phyloP scores from a whole-genome alignment of 2,113 vertebrate species.

The Narcine bancroftii region DNA sequence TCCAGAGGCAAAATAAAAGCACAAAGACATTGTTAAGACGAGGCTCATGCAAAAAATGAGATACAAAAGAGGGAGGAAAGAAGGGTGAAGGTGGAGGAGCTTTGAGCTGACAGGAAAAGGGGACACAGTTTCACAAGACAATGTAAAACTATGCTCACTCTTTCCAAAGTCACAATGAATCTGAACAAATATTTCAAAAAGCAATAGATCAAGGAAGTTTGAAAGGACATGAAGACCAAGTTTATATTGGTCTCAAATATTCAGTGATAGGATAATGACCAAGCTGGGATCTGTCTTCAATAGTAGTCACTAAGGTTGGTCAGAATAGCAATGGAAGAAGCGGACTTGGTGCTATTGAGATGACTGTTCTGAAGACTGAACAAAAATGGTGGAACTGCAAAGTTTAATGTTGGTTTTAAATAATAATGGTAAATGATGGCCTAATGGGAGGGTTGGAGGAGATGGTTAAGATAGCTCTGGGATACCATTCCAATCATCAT shows the following conservation, averaged over 20 bases:
- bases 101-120: too few species aligned
- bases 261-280: not conserved
- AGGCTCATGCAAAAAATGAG: too few species aligned
- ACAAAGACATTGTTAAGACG: too few species aligned
- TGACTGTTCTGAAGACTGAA: not conserved
- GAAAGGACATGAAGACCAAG: not conserved
- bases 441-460: not conserved
- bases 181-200: not conserved
- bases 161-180: not conserved
- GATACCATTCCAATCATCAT: too few species aligned
- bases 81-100: too few species aligned
- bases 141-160: not conserved
- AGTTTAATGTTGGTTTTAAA: not conserved
- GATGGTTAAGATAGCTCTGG: too few species aligned
- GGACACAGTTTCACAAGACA: not conserved
- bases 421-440: too few species aligned
- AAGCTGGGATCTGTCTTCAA: not conserved
- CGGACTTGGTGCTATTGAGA: not conserved
- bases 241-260: not conserved
- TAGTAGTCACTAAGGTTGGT: too few species aligned
- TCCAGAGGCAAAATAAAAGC: too few species aligned
- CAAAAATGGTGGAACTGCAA: not conserved
- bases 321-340: not conserved
- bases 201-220: not conserved
- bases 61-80: too few species aligned